Evolutionary conservation across 2,888 invertebrate species (phyloP).

Genomic region (Danaus chrysippus): DNA sequence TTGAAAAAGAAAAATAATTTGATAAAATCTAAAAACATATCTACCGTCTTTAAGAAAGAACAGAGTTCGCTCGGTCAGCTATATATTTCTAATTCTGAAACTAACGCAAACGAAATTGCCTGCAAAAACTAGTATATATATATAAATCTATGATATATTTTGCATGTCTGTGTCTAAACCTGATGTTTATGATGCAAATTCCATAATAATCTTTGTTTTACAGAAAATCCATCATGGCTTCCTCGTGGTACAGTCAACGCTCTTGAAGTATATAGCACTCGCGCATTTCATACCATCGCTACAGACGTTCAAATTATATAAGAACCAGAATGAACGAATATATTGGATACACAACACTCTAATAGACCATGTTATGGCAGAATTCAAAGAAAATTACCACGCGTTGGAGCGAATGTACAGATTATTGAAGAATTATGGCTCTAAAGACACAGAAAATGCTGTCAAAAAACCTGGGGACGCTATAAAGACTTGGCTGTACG

Average conservation of each 20-base stretch:
- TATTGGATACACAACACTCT: constrained; percentile 64
- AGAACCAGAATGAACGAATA: constrained; percentile 67
- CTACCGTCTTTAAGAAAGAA: too few species aligned
- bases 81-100: too few species aligned
- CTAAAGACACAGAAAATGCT: constrained; percentile 38
- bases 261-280: constrained; percentile 66
- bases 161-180: not conserved
- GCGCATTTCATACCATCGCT: constrained; percentile 51
- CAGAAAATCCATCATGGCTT: constrained; percentile 75
- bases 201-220: constrained; percentile 31
- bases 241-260: constrained; percentile 66
- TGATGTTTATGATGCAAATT: too few species aligned
- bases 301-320: constrained; percentile 48
- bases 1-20: too few species aligned
- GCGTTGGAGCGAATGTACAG: constrained; percentile 65
- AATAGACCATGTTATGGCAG: constrained; percentile 46
- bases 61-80: too few species aligned
- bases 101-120: too few species aligned
- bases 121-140: too few species aligned
- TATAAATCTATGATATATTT: not conserved
- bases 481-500: constrained; percentile 61
- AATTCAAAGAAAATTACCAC: constrained; percentile 54
- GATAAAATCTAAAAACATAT: too few species aligned
- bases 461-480: constrained; percentile 52
- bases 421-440: constrained; percentile 60